phyloP scores from a whole-genome alignment of 2,797 vertebrate species.

The Premnoplex brunnescens region DNA sequence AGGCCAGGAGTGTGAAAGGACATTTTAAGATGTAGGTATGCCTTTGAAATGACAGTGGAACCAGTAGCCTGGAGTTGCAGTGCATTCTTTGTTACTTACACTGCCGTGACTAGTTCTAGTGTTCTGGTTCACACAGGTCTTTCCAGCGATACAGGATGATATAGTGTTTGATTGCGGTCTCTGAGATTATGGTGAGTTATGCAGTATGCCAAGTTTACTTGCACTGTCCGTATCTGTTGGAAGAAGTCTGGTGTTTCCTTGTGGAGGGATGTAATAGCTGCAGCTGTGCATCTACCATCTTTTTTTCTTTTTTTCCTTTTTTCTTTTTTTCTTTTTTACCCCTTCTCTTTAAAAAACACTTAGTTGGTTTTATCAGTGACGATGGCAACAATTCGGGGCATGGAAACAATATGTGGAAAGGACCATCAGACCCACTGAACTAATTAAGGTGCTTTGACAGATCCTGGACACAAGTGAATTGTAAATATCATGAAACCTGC shows the following conservation, averaged over 20 bases:
- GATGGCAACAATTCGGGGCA: not conserved
- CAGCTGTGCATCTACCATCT: not conserved
- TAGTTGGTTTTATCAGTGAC: not conserved
- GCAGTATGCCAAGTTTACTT: not conserved
- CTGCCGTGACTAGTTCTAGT: not conserved
- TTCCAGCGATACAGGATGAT: not conserved
- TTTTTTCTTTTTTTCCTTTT: no score
- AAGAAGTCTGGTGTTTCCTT: not conserved
- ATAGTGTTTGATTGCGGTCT: not conserved
- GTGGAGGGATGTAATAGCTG: not conserved
- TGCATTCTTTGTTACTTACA: not conserved
- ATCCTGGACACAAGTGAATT: not conserved
- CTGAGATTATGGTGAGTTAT: not conserved
- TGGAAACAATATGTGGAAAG: not conserved
- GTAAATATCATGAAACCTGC: not conserved
- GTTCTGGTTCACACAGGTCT: not conserved
- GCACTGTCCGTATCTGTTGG: not conserved
- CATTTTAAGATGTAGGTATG: not conserved
- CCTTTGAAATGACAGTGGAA: not conserved
- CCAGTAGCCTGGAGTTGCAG: accelerated
- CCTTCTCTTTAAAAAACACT: not conserved
- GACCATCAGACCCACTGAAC: not conserved
- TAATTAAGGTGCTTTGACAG: not conserved
- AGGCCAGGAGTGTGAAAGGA: not conserved
- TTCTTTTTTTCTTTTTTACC: no score